phyloP scores from a whole-genome alignment of 2,888 invertebrate species.

The Gandaritis pyraliata region DNA sequence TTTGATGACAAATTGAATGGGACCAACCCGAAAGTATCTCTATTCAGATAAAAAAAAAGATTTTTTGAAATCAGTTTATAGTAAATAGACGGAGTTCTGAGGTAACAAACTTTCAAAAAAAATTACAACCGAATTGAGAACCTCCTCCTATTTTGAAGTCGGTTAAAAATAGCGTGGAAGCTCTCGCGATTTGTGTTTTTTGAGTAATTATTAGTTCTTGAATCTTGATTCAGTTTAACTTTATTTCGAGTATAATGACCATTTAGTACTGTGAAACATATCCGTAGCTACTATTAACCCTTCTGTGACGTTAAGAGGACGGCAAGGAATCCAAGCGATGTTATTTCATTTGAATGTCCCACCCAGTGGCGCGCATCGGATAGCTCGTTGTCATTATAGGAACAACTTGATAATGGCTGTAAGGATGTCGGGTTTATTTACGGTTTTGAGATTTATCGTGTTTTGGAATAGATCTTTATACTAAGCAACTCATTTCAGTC shows the following conservation, averaged over 20 bases:
- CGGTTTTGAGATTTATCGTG: slow-evolving; percentile 19
- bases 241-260: background rate
- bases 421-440: slow-evolving; percentile 23
- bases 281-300: background rate
- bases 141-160: too few species aligned
- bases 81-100: too few species aligned
- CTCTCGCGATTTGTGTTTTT: too few species aligned
- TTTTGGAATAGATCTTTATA: background rate
- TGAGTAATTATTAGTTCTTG: too few species aligned
- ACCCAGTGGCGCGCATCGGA: slow-evolving; percentile 39
- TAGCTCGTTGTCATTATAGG: slow-evolving; percentile 36
- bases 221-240: too few species aligned
- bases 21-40: too few species aligned
- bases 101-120: too few species aligned
- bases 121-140: too few species aligned
- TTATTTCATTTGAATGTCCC: slow-evolving; percentile 48
- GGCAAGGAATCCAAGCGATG: slow-evolving; percentile 38
- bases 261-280: background rate
- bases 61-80: too few species aligned
- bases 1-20: too few species aligned
- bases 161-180: too few species aligned
- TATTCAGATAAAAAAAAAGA: too few species aligned
- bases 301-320: slow-evolving; percentile 27
- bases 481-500: background rate
- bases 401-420: slow-evolving; percentile 30